Percentiles rank a stretch among this genome's conserved stretches.
These are phyloP conservation scores for Bryconaethiops microstoma DNA, from an alignment of 2,797 vertebrate genomes.

Conservation along the genomic window DNA sequence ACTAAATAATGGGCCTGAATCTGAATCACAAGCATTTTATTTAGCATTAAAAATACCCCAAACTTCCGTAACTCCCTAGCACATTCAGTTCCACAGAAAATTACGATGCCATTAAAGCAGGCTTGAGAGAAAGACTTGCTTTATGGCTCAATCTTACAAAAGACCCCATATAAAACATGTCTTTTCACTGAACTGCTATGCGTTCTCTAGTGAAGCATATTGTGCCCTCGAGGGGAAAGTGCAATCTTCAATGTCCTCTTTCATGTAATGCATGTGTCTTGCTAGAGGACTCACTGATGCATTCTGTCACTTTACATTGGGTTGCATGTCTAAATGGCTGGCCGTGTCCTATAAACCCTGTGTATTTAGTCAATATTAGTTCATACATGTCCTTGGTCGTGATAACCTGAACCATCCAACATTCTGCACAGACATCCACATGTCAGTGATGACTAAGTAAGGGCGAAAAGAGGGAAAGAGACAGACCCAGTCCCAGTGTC, in stretches of 20 bases:
- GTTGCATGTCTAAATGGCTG: slow-evolving; percentile 27
- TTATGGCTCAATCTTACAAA: neutral
- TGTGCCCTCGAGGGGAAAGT: slow-evolving; percentile 9
- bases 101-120: slow-evolving; percentile 1
- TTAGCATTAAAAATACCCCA: neutral
- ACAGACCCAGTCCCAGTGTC: no score
- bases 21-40: slow-evolving; percentile 21
- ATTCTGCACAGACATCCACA: slow-evolving; percentile 41
- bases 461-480: neutral
- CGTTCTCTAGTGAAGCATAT: neutral
- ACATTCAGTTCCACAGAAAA: neutral
- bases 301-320: slow-evolving; percentile 8
- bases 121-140: neutral
- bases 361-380: slow-evolving; percentile 35
- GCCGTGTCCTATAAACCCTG: neutral
- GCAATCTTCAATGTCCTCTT: neutral
- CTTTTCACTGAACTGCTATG: slow-evolving; percentile 8
- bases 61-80: neutral
- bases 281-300: slow-evolving; percentile 9
- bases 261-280: slow-evolving; percentile 13
- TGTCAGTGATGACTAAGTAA: neutral
- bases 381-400: slow-evolving; percentile 48
- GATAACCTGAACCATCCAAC: slow-evolving; percentile 50
- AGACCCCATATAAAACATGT: slow-evolving; percentile 7
- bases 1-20: neutral